Base-by-base conservation (phyloP, 1,140 invertebrate species). In the Anastatus disparis region DNA sequence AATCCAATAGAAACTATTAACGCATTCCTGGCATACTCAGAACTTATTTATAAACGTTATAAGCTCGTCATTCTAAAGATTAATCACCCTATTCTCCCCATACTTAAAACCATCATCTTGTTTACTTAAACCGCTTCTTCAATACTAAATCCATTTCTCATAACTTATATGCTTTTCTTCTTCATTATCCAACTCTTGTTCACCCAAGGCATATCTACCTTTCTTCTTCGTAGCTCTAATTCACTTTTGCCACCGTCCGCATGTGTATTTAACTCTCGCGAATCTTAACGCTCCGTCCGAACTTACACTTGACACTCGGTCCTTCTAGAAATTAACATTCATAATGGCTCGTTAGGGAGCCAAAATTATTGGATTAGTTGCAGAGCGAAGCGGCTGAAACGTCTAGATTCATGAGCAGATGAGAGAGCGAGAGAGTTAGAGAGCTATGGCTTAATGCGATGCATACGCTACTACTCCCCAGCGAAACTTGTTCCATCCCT, bases 341-440 rank as follows among this genome's bases (percentile, higher is more conserved):
- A 70, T 70, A 63, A 70, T 70, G 58, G 68, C 52, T 70, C 68
- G 52, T 70, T 70, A 70, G 59, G 61, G 61, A n/a, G n/a, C n/a
- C 61, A 50, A 64, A 70, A 63, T 64, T 70, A 70, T 70, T 64
- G 68, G 61, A 70, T 70, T 70, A 70, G 61, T 62, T 70, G 66
- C 31, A 10, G 66, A 61, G 58, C 29, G 42, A 38, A 10, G 55
- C 42, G 53, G 52, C 53, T 9, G 20, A 22, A 26, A 53, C 8
- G 24, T 27, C 63, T 29, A 31, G 64, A 67, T 67, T 67, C 53
- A 46, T 35, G 64, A 46, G 38, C 20, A n/a, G 31, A 35, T 35
- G 31, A 35, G 31, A 10, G 64, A n/a, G 40, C 15, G 48, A 42
- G 13, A 42, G 59, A 46, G 58, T 10, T 6, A 1, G 38, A 22